These are phyloP conservation scores for Sebastes elongatus DNA, from an alignment of 2,797 vertebrate genomes.

Conservation along the genomic window DNA sequence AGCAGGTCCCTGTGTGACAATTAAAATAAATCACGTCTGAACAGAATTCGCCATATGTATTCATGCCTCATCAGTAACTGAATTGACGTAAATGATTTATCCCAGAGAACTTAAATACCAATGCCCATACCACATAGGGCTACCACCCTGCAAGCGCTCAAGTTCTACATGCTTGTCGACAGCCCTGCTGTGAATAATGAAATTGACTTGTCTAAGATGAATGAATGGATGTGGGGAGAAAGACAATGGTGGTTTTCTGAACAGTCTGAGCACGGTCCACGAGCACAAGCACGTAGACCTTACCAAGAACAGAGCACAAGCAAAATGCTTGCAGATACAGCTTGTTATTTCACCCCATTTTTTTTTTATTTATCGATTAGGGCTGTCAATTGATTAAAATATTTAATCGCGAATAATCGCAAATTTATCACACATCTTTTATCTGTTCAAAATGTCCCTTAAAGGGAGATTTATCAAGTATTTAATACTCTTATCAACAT, in stretches of 20 bases:
- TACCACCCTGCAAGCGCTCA: constrained; percentile 28
- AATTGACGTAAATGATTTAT: constrained; percentile 89
- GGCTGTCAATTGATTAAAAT: too few relatives aligned
- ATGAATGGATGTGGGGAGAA: constrained; percentile 32
- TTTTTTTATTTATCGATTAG: too few relatives aligned
- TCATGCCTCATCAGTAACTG: constrained; percentile 92
- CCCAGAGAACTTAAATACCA: constrained; percentile 84
- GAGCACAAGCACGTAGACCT: background rate
- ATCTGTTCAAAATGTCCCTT: too few relatives aligned
- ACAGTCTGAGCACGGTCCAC: background rate
- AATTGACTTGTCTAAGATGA: constrained; percentile 50
- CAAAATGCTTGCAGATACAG: background rate
- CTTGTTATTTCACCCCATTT: background rate
- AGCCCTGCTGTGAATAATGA: constrained; percentile 57
- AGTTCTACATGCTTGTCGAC: constrained; percentile 34
- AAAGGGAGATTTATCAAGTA: too few relatives aligned
- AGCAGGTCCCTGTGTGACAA: constrained; percentile 90
- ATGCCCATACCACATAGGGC: constrained; percentile 54
- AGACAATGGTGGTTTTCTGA: constrained; percentile 10
- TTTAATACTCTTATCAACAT: too few relatives aligned
- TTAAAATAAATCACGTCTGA: constrained; percentile 94
- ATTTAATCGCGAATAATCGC: too few relatives aligned
- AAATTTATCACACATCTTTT: too few relatives aligned
- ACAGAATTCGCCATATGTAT: constrained; percentile 87
- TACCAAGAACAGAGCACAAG: background rate